phyloP scores from a whole-genome alignment of 2,113 vertebrate genomes.

The Cheirogaleus medius region DNA sequence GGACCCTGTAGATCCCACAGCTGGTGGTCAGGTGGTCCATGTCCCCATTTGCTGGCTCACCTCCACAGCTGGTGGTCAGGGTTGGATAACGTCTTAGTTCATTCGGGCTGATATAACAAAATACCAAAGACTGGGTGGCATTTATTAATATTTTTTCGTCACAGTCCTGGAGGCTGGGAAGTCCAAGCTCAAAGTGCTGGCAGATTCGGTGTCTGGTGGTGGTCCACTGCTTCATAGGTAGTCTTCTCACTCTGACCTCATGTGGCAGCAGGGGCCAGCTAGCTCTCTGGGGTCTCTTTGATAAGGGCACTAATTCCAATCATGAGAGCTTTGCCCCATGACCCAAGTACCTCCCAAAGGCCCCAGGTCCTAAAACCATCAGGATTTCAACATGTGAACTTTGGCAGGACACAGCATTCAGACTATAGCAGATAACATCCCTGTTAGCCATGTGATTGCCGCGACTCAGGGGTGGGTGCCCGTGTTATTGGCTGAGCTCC shows the following conservation, averaged over 20 bases:
- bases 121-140: not conserved
- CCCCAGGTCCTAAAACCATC: not conserved
- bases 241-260: not conserved
- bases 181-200: not conserved
- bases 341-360: not conserved
- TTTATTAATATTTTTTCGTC: not conserved
- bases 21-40: not conserved
- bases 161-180: not conserved
- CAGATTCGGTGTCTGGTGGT: rapidly evolving
- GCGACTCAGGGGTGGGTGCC: not conserved
- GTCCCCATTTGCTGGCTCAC: not conserved
- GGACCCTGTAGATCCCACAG: too few relatives aligned
- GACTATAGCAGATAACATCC: not conserved
- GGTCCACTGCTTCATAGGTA: too few relatives aligned
- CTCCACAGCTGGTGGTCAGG: not conserved
- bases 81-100: not conserved
- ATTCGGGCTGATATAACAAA: not conserved
- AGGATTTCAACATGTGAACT: not conserved
- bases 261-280: not conserved
- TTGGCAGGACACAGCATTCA: too few relatives aligned
- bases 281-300: not conserved
- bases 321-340: not conserved
- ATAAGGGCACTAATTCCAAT: not conserved
- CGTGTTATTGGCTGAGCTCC: not conserved
- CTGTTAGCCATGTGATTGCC: rapidly evolving